phyloP scores from a whole-genome alignment of 2,888 invertebrate genomes.

The Drosophila lutescens region DNA sequence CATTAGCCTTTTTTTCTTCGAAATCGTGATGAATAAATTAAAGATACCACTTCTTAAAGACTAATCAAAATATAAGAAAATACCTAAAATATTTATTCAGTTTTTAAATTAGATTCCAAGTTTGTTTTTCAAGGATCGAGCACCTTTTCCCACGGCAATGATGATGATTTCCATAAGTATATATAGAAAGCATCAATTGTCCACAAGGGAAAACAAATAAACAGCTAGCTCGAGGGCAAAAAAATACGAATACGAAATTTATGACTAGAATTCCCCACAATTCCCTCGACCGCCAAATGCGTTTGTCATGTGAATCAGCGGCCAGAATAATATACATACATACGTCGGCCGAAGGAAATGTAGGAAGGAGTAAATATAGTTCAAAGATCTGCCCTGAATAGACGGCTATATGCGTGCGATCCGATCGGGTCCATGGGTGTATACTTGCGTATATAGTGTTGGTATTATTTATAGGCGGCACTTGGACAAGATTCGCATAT shows the following conservation, averaged over 20 bases:
- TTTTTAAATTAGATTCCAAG: neutral
- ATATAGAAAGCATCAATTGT: slow-evolving; percentile 5
- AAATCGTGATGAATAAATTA: neutral
- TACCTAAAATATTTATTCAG: neutral
- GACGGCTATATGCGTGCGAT: slow-evolving; percentile 12
- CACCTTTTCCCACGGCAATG: slow-evolving; percentile 1
- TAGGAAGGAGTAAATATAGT: slow-evolving; percentile 45
- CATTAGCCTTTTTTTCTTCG: neutral
- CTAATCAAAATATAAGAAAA: neutral
- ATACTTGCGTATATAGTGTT: slow-evolving; percentile 10
- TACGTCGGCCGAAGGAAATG: slow-evolving; percentile 33
- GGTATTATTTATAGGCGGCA: slow-evolving; percentile 73
- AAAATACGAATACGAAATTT: slow-evolving; percentile 19
- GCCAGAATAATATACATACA: neutral
- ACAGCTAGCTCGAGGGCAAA: slow-evolving; percentile 20
- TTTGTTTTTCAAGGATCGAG: neutral
- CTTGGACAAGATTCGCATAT: slow-evolving; percentile 54
- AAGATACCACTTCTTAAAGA: neutral
- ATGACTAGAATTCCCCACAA: slow-evolving; percentile 5
- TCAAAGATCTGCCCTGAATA: slow-evolving; percentile 43
- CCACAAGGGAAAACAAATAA: slow-evolving; percentile 11
- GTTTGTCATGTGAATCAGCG: slow-evolving; percentile 20
- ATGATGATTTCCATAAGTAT: neutral
- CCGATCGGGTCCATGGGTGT: slow-evolving; percentile 2
- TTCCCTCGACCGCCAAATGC: neutral